Evolutionary conservation across 2,797 vertebrate genomes (phyloP).

Genomic region (Apogon talboti): DNA sequence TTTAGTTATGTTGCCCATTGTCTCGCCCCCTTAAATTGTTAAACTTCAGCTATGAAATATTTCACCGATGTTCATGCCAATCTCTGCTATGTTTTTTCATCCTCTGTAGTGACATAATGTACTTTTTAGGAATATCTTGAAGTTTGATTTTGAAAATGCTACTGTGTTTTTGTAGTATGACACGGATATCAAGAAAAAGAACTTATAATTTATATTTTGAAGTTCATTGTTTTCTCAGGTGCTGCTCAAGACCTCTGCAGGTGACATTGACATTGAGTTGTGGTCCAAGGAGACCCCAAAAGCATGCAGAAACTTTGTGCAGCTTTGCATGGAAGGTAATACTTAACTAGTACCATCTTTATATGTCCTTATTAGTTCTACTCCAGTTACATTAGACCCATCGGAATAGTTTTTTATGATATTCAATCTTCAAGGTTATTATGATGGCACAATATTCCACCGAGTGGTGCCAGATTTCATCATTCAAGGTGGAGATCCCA

Average conservation of each 20-base stretch:
- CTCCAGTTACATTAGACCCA: background rate
- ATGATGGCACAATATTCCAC: slow-evolving; percentile 95
- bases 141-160: too few relatives aligned
- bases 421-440: slow-evolving; percentile 86
- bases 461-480: slow-evolving; percentile 95
- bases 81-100: too few relatives aligned
- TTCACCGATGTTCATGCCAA: too few relatives aligned
- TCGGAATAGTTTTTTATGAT: background rate
- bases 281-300: slow-evolving; percentile 98
- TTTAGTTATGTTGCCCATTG: too few relatives aligned
- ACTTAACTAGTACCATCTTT: background rate
- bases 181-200: too few relatives aligned
- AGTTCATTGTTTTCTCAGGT: slow-evolving; percentile 79
- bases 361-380: background rate
- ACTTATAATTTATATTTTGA: too few relatives aligned
- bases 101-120: too few relatives aligned
- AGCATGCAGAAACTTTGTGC: slow-evolving; percentile 95
- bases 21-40: too few relatives aligned
- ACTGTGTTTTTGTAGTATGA: too few relatives aligned
- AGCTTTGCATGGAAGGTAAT: slow-evolving; percentile 97
- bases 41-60: background rate
- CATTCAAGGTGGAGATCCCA: slow-evolving; percentile 95
- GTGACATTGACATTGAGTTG: slow-evolving; percentile 96
- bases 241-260: slow-evolving; percentile 94
- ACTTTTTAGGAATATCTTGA: too few relatives aligned